Evolutionary conservation across 30 jellyfish, hydroid and myxozoan species (phyloP).

Genomic region (Catostylus mosaicus): DNA sequence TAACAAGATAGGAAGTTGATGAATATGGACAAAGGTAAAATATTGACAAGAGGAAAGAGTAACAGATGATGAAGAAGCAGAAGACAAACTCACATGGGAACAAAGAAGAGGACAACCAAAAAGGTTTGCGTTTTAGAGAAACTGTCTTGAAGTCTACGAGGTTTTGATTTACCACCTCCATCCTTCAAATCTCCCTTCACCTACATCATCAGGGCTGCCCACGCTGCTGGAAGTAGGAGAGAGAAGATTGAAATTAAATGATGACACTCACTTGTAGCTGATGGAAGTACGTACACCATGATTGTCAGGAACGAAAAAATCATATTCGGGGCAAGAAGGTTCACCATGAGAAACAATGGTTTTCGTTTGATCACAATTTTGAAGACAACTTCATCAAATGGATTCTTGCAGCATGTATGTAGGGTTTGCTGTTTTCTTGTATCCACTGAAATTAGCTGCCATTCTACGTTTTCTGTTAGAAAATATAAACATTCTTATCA

Average conservation of each 20-base stretch:
- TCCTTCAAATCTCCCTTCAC: too few species aligned
- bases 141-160: too few species aligned
- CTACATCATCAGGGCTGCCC: too few species aligned
- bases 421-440: conserved; percentile 12
- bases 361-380: conserved; percentile 76
- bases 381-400: conserved; percentile 68
- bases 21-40: too few species aligned
- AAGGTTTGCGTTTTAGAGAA: too few species aligned
- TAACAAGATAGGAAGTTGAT: too few species aligned
- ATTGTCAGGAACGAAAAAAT: conserved; percentile 77
- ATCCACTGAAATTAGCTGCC: conserved; percentile 81
- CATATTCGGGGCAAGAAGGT: conserved; percentile 80
- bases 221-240: too few species aligned
- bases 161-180: background rate
- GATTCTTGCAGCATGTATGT: conserved; percentile 57
- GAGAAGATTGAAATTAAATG: background rate
- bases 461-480: conserved; percentile 88
- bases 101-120: too few species aligned
- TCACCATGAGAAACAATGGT: conserved; percentile 76
- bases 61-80: too few species aligned
- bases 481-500: too few species aligned
- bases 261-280: conserved; percentile 65
- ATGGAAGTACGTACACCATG: conserved; percentile 80
- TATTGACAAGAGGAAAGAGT: too few species aligned
- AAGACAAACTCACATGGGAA: too few species aligned